A percentile compares a stretch with the other conserved stretches of the same genome.
Conservation (phyloP, 2,797 vertebrate genomes). For the Typhlichthys subterraneus region DNA sequence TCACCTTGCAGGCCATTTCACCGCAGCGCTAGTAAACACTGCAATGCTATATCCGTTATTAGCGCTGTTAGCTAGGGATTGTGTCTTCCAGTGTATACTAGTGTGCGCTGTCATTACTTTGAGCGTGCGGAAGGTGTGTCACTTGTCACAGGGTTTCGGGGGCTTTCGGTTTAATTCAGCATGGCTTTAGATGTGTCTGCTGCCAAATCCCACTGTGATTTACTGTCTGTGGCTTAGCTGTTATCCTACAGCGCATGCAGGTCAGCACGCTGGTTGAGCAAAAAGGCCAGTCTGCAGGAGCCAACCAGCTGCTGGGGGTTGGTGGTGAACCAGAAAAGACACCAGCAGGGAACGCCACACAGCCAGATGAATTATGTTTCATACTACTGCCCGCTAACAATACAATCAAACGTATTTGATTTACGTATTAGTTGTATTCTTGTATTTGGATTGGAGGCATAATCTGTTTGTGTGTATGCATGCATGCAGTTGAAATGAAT, state of each 20-base stretch:
- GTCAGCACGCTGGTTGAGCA: constrained; percentile 20
- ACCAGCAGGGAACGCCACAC: constrained; percentile 23
- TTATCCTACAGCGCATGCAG: constrained; percentile 1
- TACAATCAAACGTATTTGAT: too few species aligned
- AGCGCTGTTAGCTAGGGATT: background rate
- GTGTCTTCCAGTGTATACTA: constrained; percentile 9
- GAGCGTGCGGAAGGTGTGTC: constrained; percentile 33
- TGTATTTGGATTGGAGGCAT: too few species aligned
- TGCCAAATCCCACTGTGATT: constrained; percentile 31
- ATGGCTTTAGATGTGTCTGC: constrained; percentile 37
- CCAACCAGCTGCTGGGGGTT: constrained; percentile 22
- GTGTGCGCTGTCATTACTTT: constrained; percentile 2
- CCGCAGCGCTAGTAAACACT: constrained; percentile 36
- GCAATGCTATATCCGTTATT: background rate
- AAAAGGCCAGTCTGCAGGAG: constrained; percentile 10
- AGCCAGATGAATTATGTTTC: constrained; percentile 17
- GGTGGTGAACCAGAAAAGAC: constrained; percentile 29
- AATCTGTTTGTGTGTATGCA: too few species aligned
- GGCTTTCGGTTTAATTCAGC: constrained; percentile 33
- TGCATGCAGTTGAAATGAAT: too few species aligned
- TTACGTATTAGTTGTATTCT: too few species aligned
- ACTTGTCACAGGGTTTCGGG: constrained; percentile 35
- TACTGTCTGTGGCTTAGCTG: constrained; percentile 35
- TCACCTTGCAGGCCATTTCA: constrained; percentile 39
- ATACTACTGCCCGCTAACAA: background rate